A percentile compares a stretch with the other conserved stretches of the same genome.
Evolutionary conservation across 2,113 vertebrate species (phyloP).

Genomic region (Grammomys dolichurus): DNA sequence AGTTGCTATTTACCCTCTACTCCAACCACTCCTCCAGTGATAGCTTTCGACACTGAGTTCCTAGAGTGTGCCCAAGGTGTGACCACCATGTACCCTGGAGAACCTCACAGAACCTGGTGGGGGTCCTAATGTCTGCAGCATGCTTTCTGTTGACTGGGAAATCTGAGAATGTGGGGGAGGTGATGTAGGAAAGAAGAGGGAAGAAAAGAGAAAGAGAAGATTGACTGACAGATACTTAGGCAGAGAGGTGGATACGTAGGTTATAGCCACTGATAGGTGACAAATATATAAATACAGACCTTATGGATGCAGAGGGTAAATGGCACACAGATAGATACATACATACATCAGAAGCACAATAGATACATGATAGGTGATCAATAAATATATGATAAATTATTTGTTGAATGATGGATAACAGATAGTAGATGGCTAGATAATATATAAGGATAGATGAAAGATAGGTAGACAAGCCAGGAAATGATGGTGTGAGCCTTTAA

Average conservation of each 20-base stretch:
- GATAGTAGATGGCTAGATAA: neutral
- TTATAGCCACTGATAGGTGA: neutral
- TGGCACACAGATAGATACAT: neutral
- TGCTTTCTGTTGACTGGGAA: neutral
- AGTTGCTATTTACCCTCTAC: neutral
- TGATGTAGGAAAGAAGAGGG: neutral
- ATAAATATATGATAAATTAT: neutral
- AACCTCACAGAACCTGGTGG: neutral
- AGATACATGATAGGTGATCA: neutral
- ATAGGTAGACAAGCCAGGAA: neutral
- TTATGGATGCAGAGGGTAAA: neutral
- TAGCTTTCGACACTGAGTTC: neutral
- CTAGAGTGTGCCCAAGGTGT: neutral
- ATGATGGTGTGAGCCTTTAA: neutral
- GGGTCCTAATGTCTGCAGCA: neutral
- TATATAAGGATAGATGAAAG: neutral
- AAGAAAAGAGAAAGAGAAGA: neutral
- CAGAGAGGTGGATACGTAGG: neutral
- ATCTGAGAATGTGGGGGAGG: neutral
- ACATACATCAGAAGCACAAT: neutral
- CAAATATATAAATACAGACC: neutral
- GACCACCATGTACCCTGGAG: neutral
- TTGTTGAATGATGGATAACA: neutral
- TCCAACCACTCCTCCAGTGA: too few relatives aligned
- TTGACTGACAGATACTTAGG: neutral